A percentile compares a stretch with the other conserved stretches of the same genome.
Evolutionary conservation across 2,797 vertebrate genomes (phyloP).

Genomic region (Acropternis orthonyx): DNA sequence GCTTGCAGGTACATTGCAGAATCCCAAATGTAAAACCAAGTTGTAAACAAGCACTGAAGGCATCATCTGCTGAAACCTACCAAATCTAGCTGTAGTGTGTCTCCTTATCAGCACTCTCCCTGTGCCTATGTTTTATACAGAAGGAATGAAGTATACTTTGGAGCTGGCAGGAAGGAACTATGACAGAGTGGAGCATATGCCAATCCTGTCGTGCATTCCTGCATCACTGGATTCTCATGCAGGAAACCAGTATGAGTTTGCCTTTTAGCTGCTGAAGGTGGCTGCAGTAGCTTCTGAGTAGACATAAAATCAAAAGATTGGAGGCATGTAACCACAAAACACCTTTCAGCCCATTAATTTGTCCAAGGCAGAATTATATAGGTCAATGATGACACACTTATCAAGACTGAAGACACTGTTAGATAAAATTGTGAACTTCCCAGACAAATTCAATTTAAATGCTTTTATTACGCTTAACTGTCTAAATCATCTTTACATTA

Average conservation of each 20-base stretch:
- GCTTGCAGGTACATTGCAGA: not conserved
- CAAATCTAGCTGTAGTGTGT: not conserved
- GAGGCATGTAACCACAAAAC: not conserved
- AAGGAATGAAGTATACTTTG: not conserved
- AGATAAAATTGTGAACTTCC: not conserved
- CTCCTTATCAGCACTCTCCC: not conserved
- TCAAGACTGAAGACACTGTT: not conserved
- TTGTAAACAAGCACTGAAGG: not conserved
- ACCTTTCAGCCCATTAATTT: not conserved
- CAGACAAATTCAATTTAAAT: not conserved
- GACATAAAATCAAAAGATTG: not conserved
- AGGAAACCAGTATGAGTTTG: not conserved
- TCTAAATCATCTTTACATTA: not conserved
- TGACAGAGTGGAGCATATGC: conserved; percentile 39
- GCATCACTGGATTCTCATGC: not conserved
- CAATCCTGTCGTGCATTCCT: conserved; percentile 29
- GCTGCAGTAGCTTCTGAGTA: not conserved
- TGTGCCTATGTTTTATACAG: not conserved
- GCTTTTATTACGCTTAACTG: not conserved
- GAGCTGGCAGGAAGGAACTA: conserved; percentile 37
- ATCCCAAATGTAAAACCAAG: not conserved
- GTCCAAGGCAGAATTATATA: not conserved
- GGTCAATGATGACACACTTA: not conserved
- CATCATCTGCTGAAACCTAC: not conserved
- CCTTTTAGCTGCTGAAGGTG: conserved; percentile 45